Conservation (phyloP, 2,113 vertebrate genomes). For the Bos javanicus region DNA sequence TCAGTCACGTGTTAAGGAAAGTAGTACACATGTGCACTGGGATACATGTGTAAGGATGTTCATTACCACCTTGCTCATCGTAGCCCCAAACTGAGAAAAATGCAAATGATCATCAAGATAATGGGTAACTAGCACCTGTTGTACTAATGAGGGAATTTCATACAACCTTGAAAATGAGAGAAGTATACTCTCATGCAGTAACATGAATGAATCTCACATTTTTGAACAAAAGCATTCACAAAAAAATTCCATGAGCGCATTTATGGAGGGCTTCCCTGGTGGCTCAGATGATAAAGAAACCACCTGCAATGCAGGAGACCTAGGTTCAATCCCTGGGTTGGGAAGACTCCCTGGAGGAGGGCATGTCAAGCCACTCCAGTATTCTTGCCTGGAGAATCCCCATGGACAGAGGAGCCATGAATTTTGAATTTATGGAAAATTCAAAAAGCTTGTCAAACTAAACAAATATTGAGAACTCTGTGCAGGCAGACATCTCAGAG, state of each 20-base stretch:
- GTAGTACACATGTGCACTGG: not conserved
- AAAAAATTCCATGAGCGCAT: not conserved
- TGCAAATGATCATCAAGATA: not conserved
- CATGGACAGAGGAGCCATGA: not conserved
- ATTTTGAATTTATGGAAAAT: not conserved
- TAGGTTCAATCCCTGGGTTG: not conserved
- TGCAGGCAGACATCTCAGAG: not conserved
- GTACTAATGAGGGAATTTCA: not conserved
- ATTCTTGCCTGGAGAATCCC: not conserved
- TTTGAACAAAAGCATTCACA: not conserved
- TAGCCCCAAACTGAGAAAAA: not conserved
- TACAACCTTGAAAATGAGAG: not conserved
- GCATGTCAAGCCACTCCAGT: not conserved
- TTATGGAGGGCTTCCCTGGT: not conserved
- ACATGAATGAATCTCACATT: not conserved
- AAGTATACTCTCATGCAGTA: not conserved
- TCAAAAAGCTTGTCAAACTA: not conserved
- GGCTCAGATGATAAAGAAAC: not conserved
- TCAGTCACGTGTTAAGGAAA: not conserved
- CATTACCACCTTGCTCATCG: not conserved
- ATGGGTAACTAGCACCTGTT: not conserved
- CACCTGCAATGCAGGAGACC: not conserved
- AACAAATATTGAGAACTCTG: not conserved
- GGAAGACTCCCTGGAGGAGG: not conserved
- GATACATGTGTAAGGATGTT: not conserved